Base-by-base conservation (phyloP, 1,140 invertebrate genomes). In the Oscheius sp. region DNA sequence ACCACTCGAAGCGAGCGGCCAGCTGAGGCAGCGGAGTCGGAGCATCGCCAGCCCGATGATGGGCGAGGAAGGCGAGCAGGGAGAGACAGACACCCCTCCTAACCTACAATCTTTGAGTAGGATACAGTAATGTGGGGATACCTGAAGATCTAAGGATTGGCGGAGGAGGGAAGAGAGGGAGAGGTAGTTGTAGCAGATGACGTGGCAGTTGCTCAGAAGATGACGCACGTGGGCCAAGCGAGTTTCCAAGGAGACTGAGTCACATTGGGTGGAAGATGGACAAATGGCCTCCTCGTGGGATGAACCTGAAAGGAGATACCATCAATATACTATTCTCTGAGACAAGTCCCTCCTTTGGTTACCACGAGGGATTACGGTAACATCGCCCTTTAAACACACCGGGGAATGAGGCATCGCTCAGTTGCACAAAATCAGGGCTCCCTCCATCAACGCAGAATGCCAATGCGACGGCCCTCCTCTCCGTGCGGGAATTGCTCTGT, bases 11-110 rank as follows among this genome's bases (percentile, higher is more conserved):
- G 34, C 29, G 59, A 31, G 59, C 26, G 29, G 59, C 20, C 10
- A 65, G n/a, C 34, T 65, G 32, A 38, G 13, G n/a, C 10, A 65
- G 7, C 2, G 13, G 3, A 13, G 45, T 3, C 10, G 63, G 63
- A 42, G 31, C n/a, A 2, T 65, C 63, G n/a, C 63, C 63, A 10
- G 20, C 20, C 26, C 63, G 32, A n/a, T 38, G 10, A 36, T 65
- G 63, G 3, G 63, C 63, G n/a, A 65, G 35, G 63, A 65, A 65
- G n/a, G 63, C 36, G 3, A 65, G 63, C 36, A 38, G 45, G 4
- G n/a, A 2, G 18, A 65, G 32, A 65, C 63, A 65, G 29, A 65
- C 34, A 38, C 10, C n/a, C 13, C 15, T 18, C 23, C 7, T 3
- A 7, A 35, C 34, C 49, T 55, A 23, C 15, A 55, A 13, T 20